Base-by-base conservation (phyloP, 2,888 invertebrate species). In the Mechanitis messenoides region DNA sequence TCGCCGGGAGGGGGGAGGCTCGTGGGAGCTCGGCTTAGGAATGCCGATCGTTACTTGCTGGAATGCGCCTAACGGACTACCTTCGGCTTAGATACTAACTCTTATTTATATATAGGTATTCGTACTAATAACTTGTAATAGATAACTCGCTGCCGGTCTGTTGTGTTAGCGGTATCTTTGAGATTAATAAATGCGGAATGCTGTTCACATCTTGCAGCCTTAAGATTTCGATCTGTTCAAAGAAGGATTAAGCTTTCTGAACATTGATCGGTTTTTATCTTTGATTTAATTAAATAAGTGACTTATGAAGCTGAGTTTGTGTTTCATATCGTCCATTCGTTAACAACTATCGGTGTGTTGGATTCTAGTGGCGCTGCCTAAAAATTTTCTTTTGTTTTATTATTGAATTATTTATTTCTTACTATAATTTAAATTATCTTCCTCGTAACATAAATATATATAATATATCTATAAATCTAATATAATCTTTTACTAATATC, bases 1-100 rank as follows among this genome's bases (percentile, higher is more conserved):
- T 65, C 58, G 68, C 55, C 61, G 58, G 63, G 42, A 38, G 56
- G 60, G 45, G 60, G 63, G 60, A 67, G 68, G 68, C 69, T 71
- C 79, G 81, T 79, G 81, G 80, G 82, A 80, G 80, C 80, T 72
- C 72, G 67, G 69, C 76, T 74, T 69, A 74, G 80, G 81, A 81
- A 83, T 83, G 83, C 73, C 72, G 76, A 74, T 70, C 73, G 72
- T 72, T 75, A 76, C 76, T 71, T 70, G 72, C 67, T 57, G 77
- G 76, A 69, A 77, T 74, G 76, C 72, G 66, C 67, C 69, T 78
- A 80, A 78, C 80, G 78, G 81, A 56, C 56, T 58, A 42, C 53
- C 61, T 61, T 59, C 56, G 61, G 60, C 62, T 66, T 66, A 65
- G 65, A 69, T 64, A 59, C 62, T 61, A 65, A 64, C 60, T 59